Evolutionary conservation across 2,797 vertebrate genomes (phyloP), one percentile per base, ranked within the genome.

Genomic region (Centroberyx gerrardi): DNA sequence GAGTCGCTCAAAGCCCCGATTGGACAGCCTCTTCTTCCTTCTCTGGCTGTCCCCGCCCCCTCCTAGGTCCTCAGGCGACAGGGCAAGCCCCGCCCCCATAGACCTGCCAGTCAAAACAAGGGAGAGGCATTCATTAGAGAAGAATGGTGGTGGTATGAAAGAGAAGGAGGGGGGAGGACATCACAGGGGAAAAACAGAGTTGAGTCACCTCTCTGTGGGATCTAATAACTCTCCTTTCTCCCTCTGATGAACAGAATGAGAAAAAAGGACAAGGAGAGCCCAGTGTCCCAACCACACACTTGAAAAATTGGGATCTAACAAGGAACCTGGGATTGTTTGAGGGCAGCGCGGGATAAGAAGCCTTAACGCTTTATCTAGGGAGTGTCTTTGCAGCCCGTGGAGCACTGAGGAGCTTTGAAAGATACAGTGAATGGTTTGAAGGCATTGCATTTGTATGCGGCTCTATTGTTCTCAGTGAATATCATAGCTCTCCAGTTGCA

Each of bases 1-100:
- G 59, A 96, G 93, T 76, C 93, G 90, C 74, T 95, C 33, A 61
- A 96, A 97, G 42, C 94, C 62, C 0, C 92, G 94, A 86, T 93
- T 95, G 9, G 95, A 93, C 85, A 97, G 93, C 76, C 96, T 97
- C 93, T 93, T 96, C 87, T 95, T 96, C 89, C 97, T 97, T 88
- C 93, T 96, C 65, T 95, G 93, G 75, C 94, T 93, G 76, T 97
- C 96, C 0, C 93, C 92, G 1, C 93, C 89, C 0, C 92, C 93
- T 65, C 90, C 92, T 1, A 96, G 92, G 84, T 98, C 97, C 0
- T 97, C 95, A 0, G 96, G 96, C 80, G 95, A 94, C 71, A 97
- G 88, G 58, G 94, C 95, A 85, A 97, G 92, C 77, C 95, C 96
- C 85, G 93, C 93, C 91, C 94, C 96, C 84, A 97, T 89, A 0